A percentile compares a stretch with the other conserved stretches of the same genome.
Conservation (phyloP, 2,888 invertebrate species). For the Eupithecia exiguata region DNA sequence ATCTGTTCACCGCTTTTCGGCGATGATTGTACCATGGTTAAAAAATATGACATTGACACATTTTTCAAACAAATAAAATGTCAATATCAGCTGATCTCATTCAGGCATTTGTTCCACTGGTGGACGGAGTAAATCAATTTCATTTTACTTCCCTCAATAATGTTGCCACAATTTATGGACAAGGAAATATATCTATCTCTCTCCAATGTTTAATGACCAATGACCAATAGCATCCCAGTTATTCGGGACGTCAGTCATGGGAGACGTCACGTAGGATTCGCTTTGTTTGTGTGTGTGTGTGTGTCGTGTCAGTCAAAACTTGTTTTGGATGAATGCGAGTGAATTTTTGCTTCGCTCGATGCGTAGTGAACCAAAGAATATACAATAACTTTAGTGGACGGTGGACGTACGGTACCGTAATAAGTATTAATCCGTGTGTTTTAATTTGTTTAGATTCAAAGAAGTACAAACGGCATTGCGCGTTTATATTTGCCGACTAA, state of each 20-base stretch:
- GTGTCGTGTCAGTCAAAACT: constrained; percentile 9
- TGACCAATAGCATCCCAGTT: constrained; percentile 20
- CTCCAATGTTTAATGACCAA: background rate
- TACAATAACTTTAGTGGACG: too few species aligned
- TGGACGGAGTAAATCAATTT: background rate
- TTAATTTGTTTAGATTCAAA: constrained; percentile 54
- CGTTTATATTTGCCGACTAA: background rate
- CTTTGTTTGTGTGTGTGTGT: constrained; percentile 8
- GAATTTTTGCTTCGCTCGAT: constrained; percentile 4
- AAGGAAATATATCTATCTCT: background rate
- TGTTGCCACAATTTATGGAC: background rate
- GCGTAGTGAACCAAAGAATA: too few species aligned
- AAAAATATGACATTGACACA: background rate
- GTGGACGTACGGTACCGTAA: constrained; percentile 2
- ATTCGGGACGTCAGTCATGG: constrained; percentile 17
- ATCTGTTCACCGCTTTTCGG: background rate
- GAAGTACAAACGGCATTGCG: constrained; percentile 55
- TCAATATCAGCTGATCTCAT: background rate
- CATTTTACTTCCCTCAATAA: background rate
- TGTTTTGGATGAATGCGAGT: constrained; percentile 23
- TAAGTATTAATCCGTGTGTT: constrained; percentile 47
- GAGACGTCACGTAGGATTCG: constrained; percentile 26
- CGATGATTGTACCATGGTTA: background rate
- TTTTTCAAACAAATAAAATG: background rate
- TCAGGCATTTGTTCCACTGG: background rate